phyloP scores from a whole-genome alignment of 2,113 vertebrate species.

The Clarias magur region DNA sequence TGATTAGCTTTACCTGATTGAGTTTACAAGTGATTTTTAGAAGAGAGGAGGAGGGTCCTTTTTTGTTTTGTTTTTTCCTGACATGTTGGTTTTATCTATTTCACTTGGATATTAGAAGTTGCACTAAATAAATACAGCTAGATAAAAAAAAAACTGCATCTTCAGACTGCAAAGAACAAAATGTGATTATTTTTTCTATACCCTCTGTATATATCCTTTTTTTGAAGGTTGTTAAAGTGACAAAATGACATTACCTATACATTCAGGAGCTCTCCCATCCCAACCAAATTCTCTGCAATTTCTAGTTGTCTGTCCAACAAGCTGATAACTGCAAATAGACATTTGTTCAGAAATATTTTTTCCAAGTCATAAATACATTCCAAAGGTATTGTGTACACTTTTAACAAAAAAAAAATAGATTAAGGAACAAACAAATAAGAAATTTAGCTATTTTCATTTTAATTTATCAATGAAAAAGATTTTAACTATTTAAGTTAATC shows the following conservation, averaged over 20 bases:
- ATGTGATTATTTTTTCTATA: too few relatives aligned
- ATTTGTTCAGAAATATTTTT: background rate
- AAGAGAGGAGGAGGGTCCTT: too few relatives aligned
- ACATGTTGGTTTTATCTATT: too few relatives aligned
- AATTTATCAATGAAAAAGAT: background rate
- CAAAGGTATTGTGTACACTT: background rate
- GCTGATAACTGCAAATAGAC: background rate
- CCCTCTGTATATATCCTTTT: too few relatives aligned
- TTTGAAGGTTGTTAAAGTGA: background rate
- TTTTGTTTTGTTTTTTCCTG: too few relatives aligned
- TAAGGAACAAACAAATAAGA: background rate
- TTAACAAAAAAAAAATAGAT: background rate
- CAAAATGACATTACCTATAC: slow-evolving; percentile 60
- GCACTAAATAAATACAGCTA: too few relatives aligned
- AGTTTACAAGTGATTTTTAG: too few relatives aligned
- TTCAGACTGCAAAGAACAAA: too few relatives aligned
- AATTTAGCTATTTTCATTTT: background rate
- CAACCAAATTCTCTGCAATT: slow-evolving; percentile 39
- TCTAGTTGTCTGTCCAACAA: fast-evolving
- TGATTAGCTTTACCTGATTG: too few relatives aligned
- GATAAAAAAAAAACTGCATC: too few relatives aligned
- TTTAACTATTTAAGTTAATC: too few relatives aligned
- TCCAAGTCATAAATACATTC: background rate
- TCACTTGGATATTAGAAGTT: too few relatives aligned
- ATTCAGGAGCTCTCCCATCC: background rate